A percentile compares a stretch with the other conserved stretches of the same genome.
phyloP scores from a whole-genome alignment of 2,888 invertebrate genomes.

The Cataglyphis rosenhaueri region DNA sequence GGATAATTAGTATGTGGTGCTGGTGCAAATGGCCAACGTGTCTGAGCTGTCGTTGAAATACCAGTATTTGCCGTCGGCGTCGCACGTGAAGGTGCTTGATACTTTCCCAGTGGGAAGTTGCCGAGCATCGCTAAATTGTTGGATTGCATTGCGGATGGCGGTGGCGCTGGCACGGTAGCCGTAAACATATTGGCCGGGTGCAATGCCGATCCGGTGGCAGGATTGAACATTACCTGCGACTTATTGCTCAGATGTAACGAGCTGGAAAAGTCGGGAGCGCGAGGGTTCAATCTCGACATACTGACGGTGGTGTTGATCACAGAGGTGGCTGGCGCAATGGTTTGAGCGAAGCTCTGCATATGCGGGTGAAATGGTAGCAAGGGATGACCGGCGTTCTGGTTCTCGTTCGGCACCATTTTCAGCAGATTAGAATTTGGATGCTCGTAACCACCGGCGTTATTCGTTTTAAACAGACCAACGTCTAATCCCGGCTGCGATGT shows the following conservation, averaged over 20 bases:
- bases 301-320: slow-evolving; percentile 86
- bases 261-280: slow-evolving; percentile 92
- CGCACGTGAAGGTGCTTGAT: slow-evolving; percentile 76
- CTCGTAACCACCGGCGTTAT: slow-evolving; percentile 75
- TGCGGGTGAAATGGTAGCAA: slow-evolving; percentile 81
- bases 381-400: slow-evolving; percentile 75
- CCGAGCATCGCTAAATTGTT: slow-evolving; percentile 81
- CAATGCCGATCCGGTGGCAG: slow-evolving; percentile 73
- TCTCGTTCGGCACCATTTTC: slow-evolving; percentile 85
- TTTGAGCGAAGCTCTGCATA: slow-evolving; percentile 81
- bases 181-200: slow-evolving; percentile 82
- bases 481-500: slow-evolving; percentile 80
- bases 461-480: slow-evolving; percentile 80
- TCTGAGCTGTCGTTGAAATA: slow-evolving; percentile 80
- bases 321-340: slow-evolving; percentile 81
- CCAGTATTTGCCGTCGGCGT: slow-evolving; percentile 71
- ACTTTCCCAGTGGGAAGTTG: slow-evolving; percentile 82
- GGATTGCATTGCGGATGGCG: slow-evolving; percentile 79
- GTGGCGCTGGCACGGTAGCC: slow-evolving; percentile 79
- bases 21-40: slow-evolving; percentile 82
- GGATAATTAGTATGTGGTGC: slow-evolving; percentile 80
- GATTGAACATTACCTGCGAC: slow-evolving; percentile 82
- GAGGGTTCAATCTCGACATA: slow-evolving; percentile 91
- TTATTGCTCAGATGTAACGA: slow-evolving; percentile 85
- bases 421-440: slow-evolving; percentile 84